Base-by-base conservation (phyloP, 1,140 invertebrate genomes). In the Epicauta chinensis region DNA sequence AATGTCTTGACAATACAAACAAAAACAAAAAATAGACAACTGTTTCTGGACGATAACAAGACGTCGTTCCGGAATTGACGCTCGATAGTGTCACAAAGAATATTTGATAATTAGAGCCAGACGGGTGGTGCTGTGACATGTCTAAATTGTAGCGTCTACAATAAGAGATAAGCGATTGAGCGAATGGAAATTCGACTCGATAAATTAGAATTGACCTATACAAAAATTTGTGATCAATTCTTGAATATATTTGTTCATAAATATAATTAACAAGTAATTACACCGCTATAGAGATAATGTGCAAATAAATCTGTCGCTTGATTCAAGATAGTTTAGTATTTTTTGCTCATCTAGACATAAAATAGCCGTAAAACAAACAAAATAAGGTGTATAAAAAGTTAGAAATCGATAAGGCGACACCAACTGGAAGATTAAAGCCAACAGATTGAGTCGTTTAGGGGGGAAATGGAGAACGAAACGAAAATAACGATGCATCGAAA, bases 391-490 rank as follows among this genome's bases (percentile, higher is more conserved):
- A 59, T 53, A 59, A 56, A 56, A 59, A 59, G 55, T 36, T 31
- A 53, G 34, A 42, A 56, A 62, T 62, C 61, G 61, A 62, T 62
- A 58, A 60, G 56, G 7, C 23, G 23, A 62, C 58, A 57, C 55
- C 52, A 51, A 51, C 55, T 56, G 58, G 51, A 58, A 62, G 61
- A 62, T 62, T 62, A 62, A 62, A 62, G 61, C 58, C 61, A 62
- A 60, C 61, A 62, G 61, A 62, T 62, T 60, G 61, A 62, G 58
- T 60, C 61, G 60, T 62, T 60, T 60, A n/a, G n/a, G n/a, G 58
- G 61, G 61, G 58, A 55, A 58, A 58, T 56, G 58, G 48, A 49
- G 60, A 57, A 60, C 58, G 58, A 58, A 62, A 62, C 60, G 60
- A 55, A 62, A 62, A 62, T 62, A 62, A 62, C 61, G 61, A 60